Conservation (phyloP, 2,888 invertebrate genomes). For the Coenonympha glycerion region DNA sequence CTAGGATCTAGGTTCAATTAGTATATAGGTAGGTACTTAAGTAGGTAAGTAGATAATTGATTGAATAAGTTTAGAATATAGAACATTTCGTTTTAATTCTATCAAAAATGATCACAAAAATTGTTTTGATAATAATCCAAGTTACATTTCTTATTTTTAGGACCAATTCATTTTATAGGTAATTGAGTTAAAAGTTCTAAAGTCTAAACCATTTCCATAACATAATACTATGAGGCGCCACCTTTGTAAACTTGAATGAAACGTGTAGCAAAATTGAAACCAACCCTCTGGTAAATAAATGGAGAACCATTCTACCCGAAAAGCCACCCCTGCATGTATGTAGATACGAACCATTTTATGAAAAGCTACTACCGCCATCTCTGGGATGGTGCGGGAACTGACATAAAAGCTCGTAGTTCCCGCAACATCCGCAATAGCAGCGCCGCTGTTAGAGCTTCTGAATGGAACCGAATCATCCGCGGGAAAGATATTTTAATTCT, state of each 20-base stretch:
- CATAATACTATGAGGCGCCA: conserved; percentile 16
- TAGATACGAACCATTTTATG: conserved; percentile 36
- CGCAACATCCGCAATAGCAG: conserved; percentile 45
- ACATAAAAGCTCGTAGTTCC: conserved; percentile 56
- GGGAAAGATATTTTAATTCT: conserved; percentile 38
- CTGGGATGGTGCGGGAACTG: conserved; percentile 57
- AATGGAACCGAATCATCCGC: conserved; percentile 48
- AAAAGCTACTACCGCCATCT: conserved; percentile 55
- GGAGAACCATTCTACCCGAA: conserved; percentile 44
- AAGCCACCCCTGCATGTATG: conserved; percentile 35
- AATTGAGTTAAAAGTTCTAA: not conserved
- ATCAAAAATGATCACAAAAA: too few species aligned
- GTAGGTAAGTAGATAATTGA: too few species aligned
- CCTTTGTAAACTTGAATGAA: conserved; percentile 19
- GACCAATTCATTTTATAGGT: too few species aligned
- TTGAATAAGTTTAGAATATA: too few species aligned
- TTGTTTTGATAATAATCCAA: too few species aligned
- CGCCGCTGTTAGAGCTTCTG: conserved; percentile 57
- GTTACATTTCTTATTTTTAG: too few species aligned
- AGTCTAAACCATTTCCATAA: not conserved
- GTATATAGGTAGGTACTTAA: too few species aligned
- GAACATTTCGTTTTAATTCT: too few species aligned
- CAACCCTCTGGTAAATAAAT: conserved; percentile 33
- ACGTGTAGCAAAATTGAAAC: conserved; percentile 13
- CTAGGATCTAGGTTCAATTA: too few species aligned